Evolutionary conservation across 1,140 invertebrate species (phyloP), one percentile per base, ranked within the genome.

Genomic region (Cotesia chilonis): DNA sequence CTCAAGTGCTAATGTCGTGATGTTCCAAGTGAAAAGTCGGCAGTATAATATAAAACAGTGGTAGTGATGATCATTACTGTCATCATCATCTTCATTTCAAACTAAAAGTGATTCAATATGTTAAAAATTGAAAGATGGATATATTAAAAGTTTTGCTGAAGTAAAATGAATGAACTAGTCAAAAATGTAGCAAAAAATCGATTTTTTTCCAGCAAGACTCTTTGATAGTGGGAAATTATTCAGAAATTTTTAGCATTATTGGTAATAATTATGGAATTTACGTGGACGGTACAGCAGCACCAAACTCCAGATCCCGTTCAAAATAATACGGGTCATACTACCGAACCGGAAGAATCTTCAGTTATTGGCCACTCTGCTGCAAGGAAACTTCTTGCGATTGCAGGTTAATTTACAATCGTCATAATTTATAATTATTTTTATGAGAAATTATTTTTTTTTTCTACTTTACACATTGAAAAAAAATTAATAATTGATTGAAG

Each of bases 261-360:
- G 12, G 37, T 65, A 20, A 10, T 47, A 38, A 73, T 63, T 51
- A 86, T 86, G 84, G 84, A 86, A 74, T 85, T 86, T 70, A 75
- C 83, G 10, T 86, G 85, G 85, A 74, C 81, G 1, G 74, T 85
- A 38, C 81, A 84, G 64, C 81, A 84, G 64, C 83, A 82, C 37
- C 60, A 68, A 38, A 63, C 72, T n/a, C 36, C 69, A 4, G 82
- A 83, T 63, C 14, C 74, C n/a, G 73, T 78, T 1, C 81, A 80
- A 36, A 70, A 55, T 36, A 69, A 74, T 35, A 70, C 79, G 63
- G 59, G 67, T 72, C 66, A 75, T 74, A 72, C 71, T 57, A 76
- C 28, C 72, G 80, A 76, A 47, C 78, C 75, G 55, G 75, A 71
- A 37, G 83, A 85, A 7, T 61, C 77, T 9, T 64, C 72, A 6